Conservation (phyloP, 2,888 invertebrate species). For the Cerceris ruficornis region DNA sequence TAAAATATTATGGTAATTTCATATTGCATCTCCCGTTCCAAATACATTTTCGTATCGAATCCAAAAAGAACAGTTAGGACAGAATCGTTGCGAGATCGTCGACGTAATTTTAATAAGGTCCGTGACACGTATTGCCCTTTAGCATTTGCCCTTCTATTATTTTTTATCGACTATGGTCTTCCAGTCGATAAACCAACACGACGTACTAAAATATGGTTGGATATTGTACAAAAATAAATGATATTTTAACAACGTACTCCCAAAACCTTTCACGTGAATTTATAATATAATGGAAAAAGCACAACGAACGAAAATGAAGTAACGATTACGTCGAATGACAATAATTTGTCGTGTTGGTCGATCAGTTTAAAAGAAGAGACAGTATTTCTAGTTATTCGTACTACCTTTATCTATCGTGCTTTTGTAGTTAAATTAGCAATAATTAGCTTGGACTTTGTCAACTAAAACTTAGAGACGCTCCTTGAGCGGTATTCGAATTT, state of each 20-base stretch:
- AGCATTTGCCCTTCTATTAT: conserved; percentile 52
- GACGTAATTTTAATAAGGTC: conserved; percentile 58
- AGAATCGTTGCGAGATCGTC: conserved; percentile 65
- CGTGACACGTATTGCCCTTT: conserved; percentile 68
- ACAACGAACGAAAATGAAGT: neutral
- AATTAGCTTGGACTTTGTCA: conserved; percentile 46
- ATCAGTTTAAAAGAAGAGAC: conserved; percentile 33
- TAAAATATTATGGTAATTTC: neutral
- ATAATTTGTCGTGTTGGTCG: conserved; percentile 47
- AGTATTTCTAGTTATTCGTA: conserved; percentile 43
- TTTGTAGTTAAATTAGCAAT: conserved; percentile 57
- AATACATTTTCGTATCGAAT: neutral
- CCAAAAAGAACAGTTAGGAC: neutral
- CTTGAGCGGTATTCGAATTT: conserved; percentile 38
- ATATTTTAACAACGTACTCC: neutral
- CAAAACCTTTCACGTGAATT: neutral
- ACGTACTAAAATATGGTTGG: conserved; percentile 22
- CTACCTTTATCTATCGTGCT: conserved; percentile 41
- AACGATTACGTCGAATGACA: neutral
- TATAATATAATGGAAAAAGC: neutral
- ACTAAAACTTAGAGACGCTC: conserved; percentile 33
- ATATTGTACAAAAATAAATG: conserved; percentile 23
- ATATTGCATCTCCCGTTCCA: neutral
- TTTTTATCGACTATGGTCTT: conserved; percentile 52
- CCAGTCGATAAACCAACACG: conserved; percentile 45